Percentiles rank a stretch among this genome's conserved stretches.
Conservation (phyloP, 2,888 invertebrate species). For the Monochamus alternatus region DNA sequence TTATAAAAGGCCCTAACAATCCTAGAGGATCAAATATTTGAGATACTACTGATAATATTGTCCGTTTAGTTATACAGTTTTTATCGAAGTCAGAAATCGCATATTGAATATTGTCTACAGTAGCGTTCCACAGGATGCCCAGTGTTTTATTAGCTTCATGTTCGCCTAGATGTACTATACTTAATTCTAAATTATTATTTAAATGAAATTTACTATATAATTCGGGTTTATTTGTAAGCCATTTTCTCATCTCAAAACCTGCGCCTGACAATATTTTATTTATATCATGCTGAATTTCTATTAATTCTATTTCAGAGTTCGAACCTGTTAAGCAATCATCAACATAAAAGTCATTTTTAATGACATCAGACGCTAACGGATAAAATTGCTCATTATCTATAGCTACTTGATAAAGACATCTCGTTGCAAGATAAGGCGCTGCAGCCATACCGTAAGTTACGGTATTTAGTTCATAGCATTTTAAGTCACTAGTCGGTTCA, state of each 20-base stretch:
- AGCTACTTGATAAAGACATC: conserved; percentile 46
- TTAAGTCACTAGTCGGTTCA: no score
- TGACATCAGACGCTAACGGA: conserved; percentile 40
- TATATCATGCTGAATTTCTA: conserved; percentile 46
- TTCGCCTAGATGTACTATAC: conserved; percentile 43
- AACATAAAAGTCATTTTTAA: conserved; percentile 49
- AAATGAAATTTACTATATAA: conserved; percentile 30
- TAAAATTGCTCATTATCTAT: conserved; percentile 31
- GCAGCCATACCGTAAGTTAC: conserved; percentile 52
- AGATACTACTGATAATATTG: conserved; percentile 15
- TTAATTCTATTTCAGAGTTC: conserved; percentile 37
- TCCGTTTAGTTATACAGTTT: not conserved
- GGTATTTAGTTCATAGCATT: no score
- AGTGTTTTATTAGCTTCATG: conserved; percentile 46
- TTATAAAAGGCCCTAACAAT: not conserved
- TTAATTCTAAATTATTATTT: not conserved
- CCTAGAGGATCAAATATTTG: not conserved
- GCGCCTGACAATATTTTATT: conserved; percentile 39
- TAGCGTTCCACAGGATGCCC: conserved; percentile 41
- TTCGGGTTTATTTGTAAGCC: no score
- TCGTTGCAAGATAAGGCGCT: conserved; percentile 47
- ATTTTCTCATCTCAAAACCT: conserved; percentile 50
- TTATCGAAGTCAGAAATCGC: conserved; percentile 9
- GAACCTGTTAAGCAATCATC: conserved; percentile 48
- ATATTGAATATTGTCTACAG: conserved; percentile 37